Conservation (phyloP, 2,113 vertebrate species). For the Grantiella picta region DNA sequence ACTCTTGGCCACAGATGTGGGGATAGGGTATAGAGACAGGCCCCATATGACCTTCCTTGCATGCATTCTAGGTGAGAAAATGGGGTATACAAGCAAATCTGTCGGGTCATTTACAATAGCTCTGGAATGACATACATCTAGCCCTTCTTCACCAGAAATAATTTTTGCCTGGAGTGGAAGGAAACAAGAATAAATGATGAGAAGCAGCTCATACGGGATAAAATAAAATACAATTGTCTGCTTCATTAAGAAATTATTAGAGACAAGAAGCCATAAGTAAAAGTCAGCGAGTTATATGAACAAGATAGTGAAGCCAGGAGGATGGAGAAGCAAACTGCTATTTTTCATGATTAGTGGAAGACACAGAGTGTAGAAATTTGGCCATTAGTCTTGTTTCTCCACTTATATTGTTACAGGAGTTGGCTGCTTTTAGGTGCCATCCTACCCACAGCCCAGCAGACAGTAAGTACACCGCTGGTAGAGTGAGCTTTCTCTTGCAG, state of each 20-base stretch:
- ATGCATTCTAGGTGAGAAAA: neutral
- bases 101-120: neutral
- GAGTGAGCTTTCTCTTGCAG: accelerated
- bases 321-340: neutral
- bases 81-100: neutral
- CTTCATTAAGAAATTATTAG: conserved; percentile 21
- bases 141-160: conserved; percentile 28
- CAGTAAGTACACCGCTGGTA: neutral
- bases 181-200: neutral
- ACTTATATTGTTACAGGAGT: neutral
- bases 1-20: neutral
- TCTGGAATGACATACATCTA: neutral
- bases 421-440: neutral
- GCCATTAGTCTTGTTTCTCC: neutral
- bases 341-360: neutral
- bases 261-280: neutral
- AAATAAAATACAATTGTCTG: neutral
- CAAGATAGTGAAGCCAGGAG: neutral
- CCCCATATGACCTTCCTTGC: neutral
- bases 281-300: neutral
- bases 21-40: neutral
- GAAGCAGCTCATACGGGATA: neutral
- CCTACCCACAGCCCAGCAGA: neutral
- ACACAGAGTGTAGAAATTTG: neutral
- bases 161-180: conserved; percentile 35